Evolutionary conservation across 2,113 vertebrate genomes (phyloP).

Genomic region (Megaceryle torquata): DNA sequence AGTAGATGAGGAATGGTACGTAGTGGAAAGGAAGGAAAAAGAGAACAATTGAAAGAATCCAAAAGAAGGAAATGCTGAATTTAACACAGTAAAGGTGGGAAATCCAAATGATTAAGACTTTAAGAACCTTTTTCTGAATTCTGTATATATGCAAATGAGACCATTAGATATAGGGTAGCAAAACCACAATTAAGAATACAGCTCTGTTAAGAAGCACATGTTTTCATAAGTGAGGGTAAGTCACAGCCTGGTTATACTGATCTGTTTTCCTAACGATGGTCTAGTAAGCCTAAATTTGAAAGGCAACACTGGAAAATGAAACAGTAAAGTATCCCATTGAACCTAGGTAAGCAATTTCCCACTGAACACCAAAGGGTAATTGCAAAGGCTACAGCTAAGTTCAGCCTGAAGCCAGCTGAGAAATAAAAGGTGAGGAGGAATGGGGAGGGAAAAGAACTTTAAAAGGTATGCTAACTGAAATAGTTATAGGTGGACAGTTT

Average conservation of each 20-base stretch:
- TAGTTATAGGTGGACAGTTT: background rate
- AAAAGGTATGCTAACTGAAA: background rate
- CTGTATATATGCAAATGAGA: background rate
- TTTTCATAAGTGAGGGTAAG: background rate
- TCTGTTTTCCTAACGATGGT: background rate
- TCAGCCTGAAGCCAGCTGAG: background rate
- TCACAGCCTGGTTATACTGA: background rate
- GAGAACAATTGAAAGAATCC: background rate
- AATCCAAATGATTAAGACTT: background rate
- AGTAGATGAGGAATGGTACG: fast-evolving
- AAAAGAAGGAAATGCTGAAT: background rate
- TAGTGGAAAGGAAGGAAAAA: background rate
- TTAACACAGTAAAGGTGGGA: background rate
- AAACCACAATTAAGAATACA: background rate
- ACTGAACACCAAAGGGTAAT: background rate
- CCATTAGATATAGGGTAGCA: background rate
- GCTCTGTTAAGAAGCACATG: fast-evolving
- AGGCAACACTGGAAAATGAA: background rate
- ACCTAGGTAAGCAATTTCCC: background rate
- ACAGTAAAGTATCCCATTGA: background rate
- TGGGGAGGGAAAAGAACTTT: background rate
- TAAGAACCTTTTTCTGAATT: background rate
- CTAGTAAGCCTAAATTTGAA: background rate
- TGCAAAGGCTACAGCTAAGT: background rate
- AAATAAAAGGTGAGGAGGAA: background rate